Evolutionary conservation across 2,797 vertebrate genomes (phyloP).

Genomic region (Carduelis carduelis): DNA sequence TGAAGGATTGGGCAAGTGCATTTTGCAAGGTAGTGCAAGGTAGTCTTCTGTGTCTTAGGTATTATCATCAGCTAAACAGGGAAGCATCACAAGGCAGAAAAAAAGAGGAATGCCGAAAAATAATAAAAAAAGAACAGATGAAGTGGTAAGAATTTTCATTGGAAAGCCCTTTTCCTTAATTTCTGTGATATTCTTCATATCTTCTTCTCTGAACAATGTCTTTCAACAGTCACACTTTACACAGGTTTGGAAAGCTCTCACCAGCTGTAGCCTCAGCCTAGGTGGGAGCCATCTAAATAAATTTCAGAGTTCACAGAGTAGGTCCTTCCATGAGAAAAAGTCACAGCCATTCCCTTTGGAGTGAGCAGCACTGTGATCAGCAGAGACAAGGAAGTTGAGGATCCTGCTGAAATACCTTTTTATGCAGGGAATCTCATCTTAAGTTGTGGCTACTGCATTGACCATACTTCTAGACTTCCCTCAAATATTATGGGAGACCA

Average conservation of each 20-base stretch:
- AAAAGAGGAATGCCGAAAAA: neutral
- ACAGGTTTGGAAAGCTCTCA: neutral
- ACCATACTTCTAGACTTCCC: neutral
- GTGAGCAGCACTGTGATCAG: neutral
- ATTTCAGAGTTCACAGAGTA: neutral
- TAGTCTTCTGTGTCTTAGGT: neutral
- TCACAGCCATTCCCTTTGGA: neutral
- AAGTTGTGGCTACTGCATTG: neutral
- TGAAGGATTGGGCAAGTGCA: neutral
- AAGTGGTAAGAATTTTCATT: neutral
- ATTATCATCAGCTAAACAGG: neutral
- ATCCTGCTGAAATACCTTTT: neutral
- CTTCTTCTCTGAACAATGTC: neutral
- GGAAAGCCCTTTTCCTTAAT: neutral
- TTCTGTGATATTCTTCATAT: neutral
- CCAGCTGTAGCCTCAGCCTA: neutral
- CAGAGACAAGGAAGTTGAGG: neutral
- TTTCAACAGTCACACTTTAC: neutral
- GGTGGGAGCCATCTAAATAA: neutral
- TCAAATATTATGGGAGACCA: neutral
- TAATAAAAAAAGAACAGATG: fast-evolving
- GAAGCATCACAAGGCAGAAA: neutral
- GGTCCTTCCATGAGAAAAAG: neutral
- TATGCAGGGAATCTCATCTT: neutral
- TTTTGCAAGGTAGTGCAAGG: neutral